Evolutionary conservation across 1,140 invertebrate genomes (phyloP).

Genomic region (Tetramorium alpestre): DNA sequence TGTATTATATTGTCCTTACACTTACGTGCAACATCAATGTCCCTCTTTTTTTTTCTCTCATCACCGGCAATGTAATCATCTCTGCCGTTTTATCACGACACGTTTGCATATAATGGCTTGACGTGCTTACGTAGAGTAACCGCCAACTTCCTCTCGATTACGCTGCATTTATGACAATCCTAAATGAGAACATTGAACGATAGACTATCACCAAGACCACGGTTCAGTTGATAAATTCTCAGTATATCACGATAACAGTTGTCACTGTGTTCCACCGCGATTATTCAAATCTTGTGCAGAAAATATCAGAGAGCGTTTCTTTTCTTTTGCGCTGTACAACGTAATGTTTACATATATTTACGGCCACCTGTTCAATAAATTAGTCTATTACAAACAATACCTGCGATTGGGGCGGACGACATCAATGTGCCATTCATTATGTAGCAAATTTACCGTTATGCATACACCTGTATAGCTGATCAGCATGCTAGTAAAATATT

Average conservation of each 20-base stretch:
- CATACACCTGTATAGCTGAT: slow-evolving; percentile 26
- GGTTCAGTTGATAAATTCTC: not conserved
- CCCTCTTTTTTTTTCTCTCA: not conserved
- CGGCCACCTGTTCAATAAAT: slow-evolving; percentile 19
- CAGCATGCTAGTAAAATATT: slow-evolving; percentile 15
- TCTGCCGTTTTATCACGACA: not conserved
- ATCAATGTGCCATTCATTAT: slow-evolving; percentile 40
- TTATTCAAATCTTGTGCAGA: not conserved
- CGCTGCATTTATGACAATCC: not conserved
- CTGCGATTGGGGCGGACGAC: not conserved
- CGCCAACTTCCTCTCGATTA: not conserved
- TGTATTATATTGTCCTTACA: not conserved
- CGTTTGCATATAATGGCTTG: not conserved
- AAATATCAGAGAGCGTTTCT: not conserved
- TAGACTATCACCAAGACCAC: not conserved
- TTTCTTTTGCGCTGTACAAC: not conserved
- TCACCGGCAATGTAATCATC: not conserved
- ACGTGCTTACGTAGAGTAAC: not conserved
- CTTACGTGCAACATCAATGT: not conserved
- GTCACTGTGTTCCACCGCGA: not conserved
- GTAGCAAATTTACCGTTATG: slow-evolving; percentile 42
- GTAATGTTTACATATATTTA: not conserved
- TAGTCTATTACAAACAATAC: slow-evolving; percentile 32
- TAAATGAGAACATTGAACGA: not conserved
- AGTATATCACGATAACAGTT: not conserved